These are phyloP conservation scores for Lasius fuliginosus DNA, from an alignment of 2,888 invertebrate genomes.

Conservation along the genomic window DNA sequence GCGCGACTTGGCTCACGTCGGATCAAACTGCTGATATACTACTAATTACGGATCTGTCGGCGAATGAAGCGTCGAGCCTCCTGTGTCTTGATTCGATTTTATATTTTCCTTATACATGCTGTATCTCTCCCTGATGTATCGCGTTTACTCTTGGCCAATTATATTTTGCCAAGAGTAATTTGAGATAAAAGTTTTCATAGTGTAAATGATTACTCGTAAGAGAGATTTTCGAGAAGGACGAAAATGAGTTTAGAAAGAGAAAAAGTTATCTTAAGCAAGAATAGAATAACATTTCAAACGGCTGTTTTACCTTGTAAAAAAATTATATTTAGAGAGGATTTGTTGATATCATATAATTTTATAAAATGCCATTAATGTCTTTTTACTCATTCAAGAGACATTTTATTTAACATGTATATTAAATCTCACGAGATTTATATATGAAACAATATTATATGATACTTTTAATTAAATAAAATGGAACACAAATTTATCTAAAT, in stretches of 20 bases:
- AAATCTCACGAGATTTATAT: neutral
- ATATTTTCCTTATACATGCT: neutral
- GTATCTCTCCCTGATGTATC: neutral
- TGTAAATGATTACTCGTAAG: neutral
- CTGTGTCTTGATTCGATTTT: conserved; percentile 1
- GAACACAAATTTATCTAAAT: neutral
- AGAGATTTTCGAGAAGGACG: neutral
- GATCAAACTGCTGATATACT: conserved; percentile 50
- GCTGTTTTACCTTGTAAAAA: neutral
- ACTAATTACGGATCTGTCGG: conserved; percentile 50
- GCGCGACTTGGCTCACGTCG: conserved; percentile 49
- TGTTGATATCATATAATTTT: neutral
- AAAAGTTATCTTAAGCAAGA: neutral
- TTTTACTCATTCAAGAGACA: neutral
- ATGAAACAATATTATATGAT: neutral
- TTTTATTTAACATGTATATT: neutral
- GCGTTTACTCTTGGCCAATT: neutral
- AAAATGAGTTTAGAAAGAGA: neutral
- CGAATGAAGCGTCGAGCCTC: neutral
- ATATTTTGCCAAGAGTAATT: conserved; percentile 3
- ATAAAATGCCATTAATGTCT: neutral
- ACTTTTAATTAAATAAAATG: neutral
- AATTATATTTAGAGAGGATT: neutral
- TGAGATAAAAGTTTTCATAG: neutral
- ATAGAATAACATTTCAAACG: neutral